Percentiles rank a stretch among this genome's conserved stretches.
phyloP scores from a whole-genome alignment of 2,797 vertebrate genomes.

The Sebastes trivittatus region DNA sequence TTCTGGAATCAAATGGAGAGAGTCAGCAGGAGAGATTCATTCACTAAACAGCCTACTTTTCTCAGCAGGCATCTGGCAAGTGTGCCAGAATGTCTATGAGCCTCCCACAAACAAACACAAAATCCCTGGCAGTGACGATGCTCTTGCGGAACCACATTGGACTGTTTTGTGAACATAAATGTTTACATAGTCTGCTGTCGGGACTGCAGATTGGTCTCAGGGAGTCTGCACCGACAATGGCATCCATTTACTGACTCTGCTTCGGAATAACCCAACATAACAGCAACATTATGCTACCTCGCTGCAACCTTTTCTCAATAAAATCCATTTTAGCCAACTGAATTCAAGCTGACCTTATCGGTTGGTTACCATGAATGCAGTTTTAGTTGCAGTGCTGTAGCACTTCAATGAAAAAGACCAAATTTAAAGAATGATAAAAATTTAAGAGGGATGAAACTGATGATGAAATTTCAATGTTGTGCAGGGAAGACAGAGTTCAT shows the following conservation, averaged over 20 bases:
- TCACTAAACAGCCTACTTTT: background rate
- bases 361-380: background rate
- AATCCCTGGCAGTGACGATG: background rate
- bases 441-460: background rate
- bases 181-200: background rate
- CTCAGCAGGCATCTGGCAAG: background rate
- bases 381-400: background rate
- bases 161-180: background rate
- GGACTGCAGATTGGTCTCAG: background rate
- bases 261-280: background rate
- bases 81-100: background rate
- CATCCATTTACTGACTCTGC: background rate
- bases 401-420: background rate
- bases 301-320: background rate
- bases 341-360: background rate
- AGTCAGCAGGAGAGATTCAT: background rate
- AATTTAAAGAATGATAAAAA: background rate
- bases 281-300: background rate
- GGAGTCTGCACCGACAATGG: background rate
- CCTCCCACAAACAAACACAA: background rate
- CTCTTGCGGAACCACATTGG: background rate
- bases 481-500: background rate
- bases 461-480: background rate
- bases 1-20: constrained; percentile 80
- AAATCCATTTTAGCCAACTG: background rate